Evolutionary conservation across 2,888 invertebrate species (phyloP).

Genomic region (Drosophila kambysellisi): DNA sequence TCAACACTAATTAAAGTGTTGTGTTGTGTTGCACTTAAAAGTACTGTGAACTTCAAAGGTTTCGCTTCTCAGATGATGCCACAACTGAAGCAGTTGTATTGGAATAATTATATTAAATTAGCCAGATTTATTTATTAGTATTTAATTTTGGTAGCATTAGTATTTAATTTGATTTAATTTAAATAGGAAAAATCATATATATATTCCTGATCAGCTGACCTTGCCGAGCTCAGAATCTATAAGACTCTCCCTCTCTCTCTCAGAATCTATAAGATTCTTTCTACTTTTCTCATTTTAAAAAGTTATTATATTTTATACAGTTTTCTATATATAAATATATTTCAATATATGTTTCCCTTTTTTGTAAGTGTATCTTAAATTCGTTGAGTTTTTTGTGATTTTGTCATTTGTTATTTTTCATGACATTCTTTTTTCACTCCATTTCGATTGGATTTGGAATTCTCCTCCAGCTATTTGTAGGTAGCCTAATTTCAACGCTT

Average conservation of each 20-base stretch:
- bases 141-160: too few species aligned
- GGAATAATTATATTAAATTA: not conserved
- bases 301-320: not conserved
- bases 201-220: not conserved
- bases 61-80: not conserved
- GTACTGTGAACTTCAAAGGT: not conserved
- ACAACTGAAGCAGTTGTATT: not conserved
- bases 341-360: rapidly evolving
- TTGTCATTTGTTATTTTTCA: slow-evolving; percentile 4
- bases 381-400: slow-evolving; percentile 2
- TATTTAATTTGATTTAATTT: too few species aligned
- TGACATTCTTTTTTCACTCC: not conserved
- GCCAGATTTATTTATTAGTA: not conserved
- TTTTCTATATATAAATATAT: not conserved
- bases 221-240: not conserved
- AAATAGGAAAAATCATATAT: not conserved
- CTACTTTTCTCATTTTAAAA: not conserved
- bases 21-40: slow-evolving; percentile 4
- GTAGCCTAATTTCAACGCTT: slow-evolving; percentile 81
- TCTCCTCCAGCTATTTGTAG: slow-evolving; percentile 57
- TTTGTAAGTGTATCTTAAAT: not conserved
- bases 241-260: not conserved
- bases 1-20: not conserved
- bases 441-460: slow-evolving; percentile 19
- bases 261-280: not conserved